Evolutionary conservation across 2,797 vertebrate species (phyloP).

Genomic region (Lacerta agilis): DNA sequence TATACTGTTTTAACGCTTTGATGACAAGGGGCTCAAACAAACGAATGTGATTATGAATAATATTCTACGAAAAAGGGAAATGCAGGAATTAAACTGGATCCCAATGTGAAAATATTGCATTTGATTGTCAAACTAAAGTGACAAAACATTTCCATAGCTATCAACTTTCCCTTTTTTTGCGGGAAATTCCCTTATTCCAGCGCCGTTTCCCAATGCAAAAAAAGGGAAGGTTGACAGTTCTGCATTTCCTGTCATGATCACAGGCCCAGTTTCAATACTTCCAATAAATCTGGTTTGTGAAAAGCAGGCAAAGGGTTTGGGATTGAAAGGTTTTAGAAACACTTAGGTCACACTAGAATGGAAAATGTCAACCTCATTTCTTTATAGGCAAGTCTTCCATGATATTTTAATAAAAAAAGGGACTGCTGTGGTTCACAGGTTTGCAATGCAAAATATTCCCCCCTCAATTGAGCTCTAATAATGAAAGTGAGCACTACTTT

Average conservation of each 20-base stretch:
- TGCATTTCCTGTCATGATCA: not conserved
- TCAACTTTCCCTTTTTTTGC: no score
- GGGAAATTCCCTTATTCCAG: no score
- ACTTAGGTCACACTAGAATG: not conserved
- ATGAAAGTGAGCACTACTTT: not conserved
- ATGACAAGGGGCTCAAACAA: constrained; percentile 98
- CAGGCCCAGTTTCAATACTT: not conserved
- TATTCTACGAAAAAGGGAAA: constrained; percentile 82
- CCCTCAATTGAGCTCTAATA: not conserved
- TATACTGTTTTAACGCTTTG: constrained; percentile 98
- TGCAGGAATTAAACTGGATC: constrained; percentile 7
- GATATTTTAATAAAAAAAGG: not conserved
- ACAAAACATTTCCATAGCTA: not conserved
- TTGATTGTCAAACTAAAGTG: not conserved
- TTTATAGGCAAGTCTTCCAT: no score
- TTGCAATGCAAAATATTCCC: not conserved
- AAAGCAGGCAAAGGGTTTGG: no score
- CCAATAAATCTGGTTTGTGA: not conserved
- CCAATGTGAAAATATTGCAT: constrained; percentile 45
- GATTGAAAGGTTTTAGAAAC: not conserved
- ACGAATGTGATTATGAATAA: constrained; percentile 96
- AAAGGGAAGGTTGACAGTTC: no score
- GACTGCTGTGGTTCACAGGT: no score
- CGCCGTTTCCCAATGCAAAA: no score
- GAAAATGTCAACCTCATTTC: not conserved